These are phyloP conservation scores for Dolichallabes microphthalmus DNA, from an alignment of 2,113 vertebrate species.

Conservation along the genomic window DNA sequence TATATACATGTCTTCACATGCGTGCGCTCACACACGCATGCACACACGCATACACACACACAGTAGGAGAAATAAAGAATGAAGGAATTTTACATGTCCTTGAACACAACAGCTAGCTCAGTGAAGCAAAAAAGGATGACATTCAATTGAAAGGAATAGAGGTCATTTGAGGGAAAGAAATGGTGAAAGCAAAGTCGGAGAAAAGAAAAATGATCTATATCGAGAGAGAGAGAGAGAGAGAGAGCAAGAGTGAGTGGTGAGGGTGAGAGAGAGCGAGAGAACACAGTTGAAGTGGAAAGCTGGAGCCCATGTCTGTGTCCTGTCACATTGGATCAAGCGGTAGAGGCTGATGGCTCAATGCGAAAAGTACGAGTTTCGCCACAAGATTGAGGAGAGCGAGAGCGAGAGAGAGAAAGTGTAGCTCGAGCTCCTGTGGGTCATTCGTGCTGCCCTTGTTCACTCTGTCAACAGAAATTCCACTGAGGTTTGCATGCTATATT, in stretches of 20 bases:
- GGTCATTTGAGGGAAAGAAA: conserved; percentile 45
- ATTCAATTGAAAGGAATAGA: conserved; percentile 35
- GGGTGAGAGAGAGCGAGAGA: conserved; percentile 37
- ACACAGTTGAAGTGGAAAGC: conserved; percentile 62
- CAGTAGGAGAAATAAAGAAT: not conserved
- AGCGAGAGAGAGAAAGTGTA: conserved; percentile 49
- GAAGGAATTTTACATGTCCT: conserved; percentile 12
- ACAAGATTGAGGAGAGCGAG: conserved; percentile 28
- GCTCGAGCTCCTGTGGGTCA: conserved; percentile 19
- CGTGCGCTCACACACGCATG: not conserved
- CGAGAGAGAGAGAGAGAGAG: not conserved
- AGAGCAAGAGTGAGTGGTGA: conserved; percentile 11
- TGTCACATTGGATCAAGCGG: conserved; percentile 67
- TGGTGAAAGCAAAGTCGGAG: not conserved
- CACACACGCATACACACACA: conserved; percentile 14
- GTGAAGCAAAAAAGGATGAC: conserved; percentile 19
- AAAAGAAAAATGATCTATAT: not conserved
- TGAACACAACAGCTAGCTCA: conserved; percentile 27
- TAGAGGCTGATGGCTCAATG: conserved; percentile 68
- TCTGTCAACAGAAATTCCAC: conserved; percentile 20
- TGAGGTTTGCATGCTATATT: conserved; percentile 12
- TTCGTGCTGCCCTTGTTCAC: not conserved
- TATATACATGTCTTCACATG: not conserved
- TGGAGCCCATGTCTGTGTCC: conserved; percentile 63
- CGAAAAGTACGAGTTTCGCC: conserved; percentile 50